Base-by-base conservation (phyloP, 2,113 vertebrate species). In the Suricata suricatta region DNA sequence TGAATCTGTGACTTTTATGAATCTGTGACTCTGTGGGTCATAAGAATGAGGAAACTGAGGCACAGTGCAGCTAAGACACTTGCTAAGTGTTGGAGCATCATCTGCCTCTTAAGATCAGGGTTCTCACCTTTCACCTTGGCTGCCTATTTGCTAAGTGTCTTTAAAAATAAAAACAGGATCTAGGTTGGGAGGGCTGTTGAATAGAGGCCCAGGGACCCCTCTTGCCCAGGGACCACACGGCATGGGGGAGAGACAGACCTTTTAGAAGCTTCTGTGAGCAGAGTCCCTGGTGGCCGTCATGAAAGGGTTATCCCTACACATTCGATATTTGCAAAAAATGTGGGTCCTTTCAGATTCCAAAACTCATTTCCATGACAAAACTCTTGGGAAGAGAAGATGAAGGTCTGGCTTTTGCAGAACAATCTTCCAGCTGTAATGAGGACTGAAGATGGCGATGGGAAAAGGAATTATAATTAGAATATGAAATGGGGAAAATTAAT, bases 321-420 rank as follows among this genome's bases (percentile, higher is more conserved):
- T 98, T 98, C 88, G 88, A 97, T 98, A 97, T 98, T 95, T 97
- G 98, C 94, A 98, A 97, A 97, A 99, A 98, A 98, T 97, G 97
- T 99, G 98, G 97, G 86, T 98, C 98, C 98, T 99, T 99, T 98
- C 98, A 98, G 98, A 98, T 98, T 99, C 98, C 98, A 98, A 98
- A 99, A 98, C 99, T 99, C 98, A 99, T 99, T 99, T 99, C 98
- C 99, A 99, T 99, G 99, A 99, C 98, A 99, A 99, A 99, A 98
- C 98, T 98, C 98, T 98, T 98, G 98, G 98, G 98, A 98, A 98
- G 98, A 98, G 98, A 97, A 98, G 98, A 98, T 98, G 99, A 98
- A 98, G 98, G 98, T 98, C 96, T 97, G 98, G 98, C 98, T 98
- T 98, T 98, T 98, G 98, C 98, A 98, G 98, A 98, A 98, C 99